A percentile compares a stretch with the other conserved stretches of the same genome.
phyloP scores from a whole-genome alignment of 2,888 invertebrate species.

The Hoplodrina blanda region DNA sequence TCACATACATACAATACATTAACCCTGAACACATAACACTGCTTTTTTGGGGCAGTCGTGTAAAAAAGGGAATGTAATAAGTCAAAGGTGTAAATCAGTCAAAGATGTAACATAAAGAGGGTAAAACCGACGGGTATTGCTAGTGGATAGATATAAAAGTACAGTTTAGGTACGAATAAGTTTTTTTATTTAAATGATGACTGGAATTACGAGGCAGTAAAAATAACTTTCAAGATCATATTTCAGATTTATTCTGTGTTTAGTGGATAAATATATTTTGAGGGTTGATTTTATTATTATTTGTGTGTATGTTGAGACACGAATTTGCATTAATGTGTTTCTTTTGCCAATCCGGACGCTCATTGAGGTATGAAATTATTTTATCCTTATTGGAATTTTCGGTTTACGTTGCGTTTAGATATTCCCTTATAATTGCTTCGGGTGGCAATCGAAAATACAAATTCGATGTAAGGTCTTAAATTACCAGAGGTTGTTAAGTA shows the following conservation, averaged over 20 bases:
- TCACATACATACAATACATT: too few relatives aligned
- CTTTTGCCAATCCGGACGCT: neutral
- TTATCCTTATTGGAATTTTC: constrained; percentile 5
- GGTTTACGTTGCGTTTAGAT: neutral
- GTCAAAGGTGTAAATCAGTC: too few relatives aligned
- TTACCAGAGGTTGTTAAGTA: too few relatives aligned
- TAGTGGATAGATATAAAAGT: constrained; percentile 5
- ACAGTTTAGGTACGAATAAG: constrained; percentile 12
- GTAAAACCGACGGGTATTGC: too few relatives aligned
- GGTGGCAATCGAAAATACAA: too few relatives aligned
- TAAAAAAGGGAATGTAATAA: too few relatives aligned
- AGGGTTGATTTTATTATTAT: constrained; percentile 14
- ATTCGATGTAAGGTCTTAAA: too few relatives aligned
- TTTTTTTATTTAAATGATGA: constrained; percentile 24
- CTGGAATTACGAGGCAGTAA: neutral
- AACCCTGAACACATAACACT: too few relatives aligned
- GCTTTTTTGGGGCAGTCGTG: too few relatives aligned
- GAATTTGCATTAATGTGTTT: neutral
- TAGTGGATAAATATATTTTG: neutral
- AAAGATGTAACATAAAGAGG: too few relatives aligned
- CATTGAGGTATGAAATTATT: constrained; percentile 10
- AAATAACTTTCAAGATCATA: constrained; percentile 1
- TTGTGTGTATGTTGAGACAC: neutral
- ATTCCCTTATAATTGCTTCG: neutral
- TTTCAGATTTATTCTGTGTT: too few relatives aligned